Evolutionary conservation across 2,888 invertebrate genomes (phyloP), one percentile per base, ranked within the genome.

Genomic region (Eumerus sabulonum): DNA sequence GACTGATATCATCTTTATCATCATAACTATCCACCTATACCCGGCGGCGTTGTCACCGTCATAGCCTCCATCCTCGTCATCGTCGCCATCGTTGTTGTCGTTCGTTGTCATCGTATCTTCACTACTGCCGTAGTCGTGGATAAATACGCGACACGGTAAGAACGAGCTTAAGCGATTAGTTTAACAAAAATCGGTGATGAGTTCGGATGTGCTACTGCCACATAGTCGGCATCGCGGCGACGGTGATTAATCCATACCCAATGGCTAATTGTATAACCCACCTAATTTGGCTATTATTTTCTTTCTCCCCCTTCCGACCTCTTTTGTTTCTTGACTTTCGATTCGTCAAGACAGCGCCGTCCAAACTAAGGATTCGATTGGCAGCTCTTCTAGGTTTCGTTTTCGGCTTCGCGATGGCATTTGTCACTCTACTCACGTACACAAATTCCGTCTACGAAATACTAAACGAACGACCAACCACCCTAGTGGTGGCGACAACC

Each of bases 331-430:
- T 40, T 40, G 2, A 40, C 40, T 11, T 3, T 40, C 11, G 40
- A 17, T 40, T 68, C 62, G 63, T 70, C 59, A 64, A 70, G 68
- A 59, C 50, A 79, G 79, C 18, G 48, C 7, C 27, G 27, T 70
- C 60, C 82, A 62, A 45, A 56, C 54, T 82, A 51, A 38, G 45
- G 51, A 73, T 81, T 1, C 87, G 85, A 45, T 35, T 86, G 62
- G 83, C 84, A 9, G 76, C 84, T 16, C 47, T 86, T 9, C 76
- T 82, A 12, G 86, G 86, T 12, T 86, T 87, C 57, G 82, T 83
- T 5, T 82, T 81, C 14, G 86, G 86, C 27, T 87, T 87, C 18
- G 54, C 84, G 9, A 81, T 83, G 64, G 85, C 87, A 36, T 84
- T 86, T 36, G 67, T 83, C 35, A 81, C 85, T 16, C 82, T 87